phyloP scores from a whole-genome alignment of 2,888 invertebrate genomes.

The Listrodromus nycthemerus region DNA sequence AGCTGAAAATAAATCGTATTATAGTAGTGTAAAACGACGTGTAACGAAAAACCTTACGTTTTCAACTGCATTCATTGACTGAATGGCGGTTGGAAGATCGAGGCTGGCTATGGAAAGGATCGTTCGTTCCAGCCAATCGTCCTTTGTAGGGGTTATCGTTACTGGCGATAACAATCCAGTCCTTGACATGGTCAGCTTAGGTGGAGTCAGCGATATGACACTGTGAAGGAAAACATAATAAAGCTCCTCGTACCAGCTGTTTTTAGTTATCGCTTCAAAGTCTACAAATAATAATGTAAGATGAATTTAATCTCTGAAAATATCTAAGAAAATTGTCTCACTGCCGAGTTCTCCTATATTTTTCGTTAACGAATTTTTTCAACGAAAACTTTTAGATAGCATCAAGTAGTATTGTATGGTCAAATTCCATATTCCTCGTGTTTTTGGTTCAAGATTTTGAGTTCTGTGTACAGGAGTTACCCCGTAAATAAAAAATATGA shows the following conservation, averaged over 20 bases:
- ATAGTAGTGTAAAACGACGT: background rate
- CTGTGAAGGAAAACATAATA: conserved; percentile 78
- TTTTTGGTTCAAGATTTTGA: too few relatives aligned
- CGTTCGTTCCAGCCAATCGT: conserved; percentile 85
- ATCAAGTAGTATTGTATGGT: too few relatives aligned
- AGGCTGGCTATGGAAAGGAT: conserved; percentile 88
- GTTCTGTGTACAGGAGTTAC: too few relatives aligned
- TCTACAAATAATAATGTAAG: background rate
- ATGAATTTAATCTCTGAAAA: background rate
- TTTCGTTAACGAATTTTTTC: too few relatives aligned
- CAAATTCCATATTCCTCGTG: too few relatives aligned
- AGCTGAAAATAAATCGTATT: conserved; percentile 71
- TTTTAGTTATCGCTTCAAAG: background rate
- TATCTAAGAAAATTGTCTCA: background rate
- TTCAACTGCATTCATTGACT: conserved; percentile 90
- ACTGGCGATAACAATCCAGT: conserved; percentile 83
- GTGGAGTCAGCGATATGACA: conserved; percentile 86
- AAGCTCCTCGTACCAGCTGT: background rate
- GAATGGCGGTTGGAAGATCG: conserved; percentile 87
- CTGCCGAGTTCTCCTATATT: background rate
- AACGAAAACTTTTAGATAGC: too few relatives aligned
- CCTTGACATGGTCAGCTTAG: conserved; percentile 84
- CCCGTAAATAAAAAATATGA: background rate
- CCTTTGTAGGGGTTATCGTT: conserved; percentile 84
- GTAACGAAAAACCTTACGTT: conserved; percentile 84